phyloP scores from a whole-genome alignment of 2,113 vertebrate genomes.

The Perca fluviatilis region DNA sequence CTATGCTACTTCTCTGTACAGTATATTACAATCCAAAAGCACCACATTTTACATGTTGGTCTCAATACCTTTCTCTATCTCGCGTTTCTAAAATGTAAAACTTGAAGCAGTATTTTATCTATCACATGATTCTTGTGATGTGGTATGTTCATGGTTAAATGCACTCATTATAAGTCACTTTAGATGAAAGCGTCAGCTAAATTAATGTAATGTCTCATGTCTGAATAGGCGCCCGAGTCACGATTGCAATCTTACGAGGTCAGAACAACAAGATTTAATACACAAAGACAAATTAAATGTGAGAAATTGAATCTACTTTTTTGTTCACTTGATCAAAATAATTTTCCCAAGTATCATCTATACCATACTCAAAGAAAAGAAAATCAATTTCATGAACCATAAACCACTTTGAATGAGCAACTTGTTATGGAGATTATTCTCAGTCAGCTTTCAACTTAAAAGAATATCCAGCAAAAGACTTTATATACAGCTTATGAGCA shows the following conservation, averaged over 20 bases:
- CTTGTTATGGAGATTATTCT: neutral
- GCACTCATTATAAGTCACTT: no score
- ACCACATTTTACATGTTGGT: neutral
- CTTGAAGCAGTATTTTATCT: no score
- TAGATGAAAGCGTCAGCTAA: no score
- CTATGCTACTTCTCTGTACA: no score
- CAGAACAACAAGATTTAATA: neutral
- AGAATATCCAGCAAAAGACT: neutral
- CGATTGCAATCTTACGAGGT: neutral
- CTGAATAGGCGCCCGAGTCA: neutral
- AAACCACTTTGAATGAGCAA: neutral
- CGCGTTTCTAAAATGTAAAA: no score
- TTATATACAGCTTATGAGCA: neutral
- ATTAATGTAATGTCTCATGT: neutral
- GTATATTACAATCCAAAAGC: neutral
- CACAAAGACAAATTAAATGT: constrained; percentile 10
- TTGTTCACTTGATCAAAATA: neutral
- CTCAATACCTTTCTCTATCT: no score
- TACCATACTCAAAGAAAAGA: neutral
- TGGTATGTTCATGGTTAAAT: no score
- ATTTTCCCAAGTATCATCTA: neutral
- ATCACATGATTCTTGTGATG: no score
- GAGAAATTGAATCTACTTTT: neutral
- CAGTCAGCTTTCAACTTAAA: neutral
- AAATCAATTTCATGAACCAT: neutral